Base-by-base conservation (phyloP, 2,797 vertebrate species). In the Propithecus perrieri region DNA sequence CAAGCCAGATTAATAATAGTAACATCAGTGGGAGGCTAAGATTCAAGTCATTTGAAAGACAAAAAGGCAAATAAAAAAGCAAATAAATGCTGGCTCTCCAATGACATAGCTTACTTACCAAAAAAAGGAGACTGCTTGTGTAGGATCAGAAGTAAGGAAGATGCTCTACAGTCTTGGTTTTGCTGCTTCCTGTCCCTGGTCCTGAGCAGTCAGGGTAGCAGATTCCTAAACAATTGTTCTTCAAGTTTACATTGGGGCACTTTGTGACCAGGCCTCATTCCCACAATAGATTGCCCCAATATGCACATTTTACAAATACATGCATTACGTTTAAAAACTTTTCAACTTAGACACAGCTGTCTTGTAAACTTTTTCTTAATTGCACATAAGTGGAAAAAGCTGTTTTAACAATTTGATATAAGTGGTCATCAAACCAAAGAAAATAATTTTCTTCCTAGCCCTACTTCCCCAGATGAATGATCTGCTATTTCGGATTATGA, bases 321-420 rank as follows among this genome's bases (percentile, higher is more conserved):
- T 97, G 98, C 96, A 98, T 98, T 98, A 98, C 98, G 96, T 98
- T 98, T 98, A 97, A 98, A 98, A 98, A 97, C 95, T 98, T 98
- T 98, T 97, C 97, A 98, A 98, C 97, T 97, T 98, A 98, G 97
- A 97, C 93, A 26, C 97, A 98, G 95, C 93, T 98, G 98, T 98
- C 96, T 97, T 98, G 97, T 98, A 98, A 98, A 98, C 11, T 97
- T 98, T 98, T 98, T 98, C 97, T 98, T 97, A 98, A 98, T 95
- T 98, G 80, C 55, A 97, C 76, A 97, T 94, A 98, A 97, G 98
- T 97, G 84, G 98, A 98, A 98, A 97, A 98, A 98, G 91, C 88
- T 96, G 78, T 89, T 98, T 98, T 98, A 97, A 71, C 85, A 98
- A 98, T 98, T 98, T 98, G 94, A 98, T 98, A 97, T 97, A 98